Evolutionary conservation across 2,113 vertebrate species (phyloP).

Genomic region (Trogon surrucura): DNA sequence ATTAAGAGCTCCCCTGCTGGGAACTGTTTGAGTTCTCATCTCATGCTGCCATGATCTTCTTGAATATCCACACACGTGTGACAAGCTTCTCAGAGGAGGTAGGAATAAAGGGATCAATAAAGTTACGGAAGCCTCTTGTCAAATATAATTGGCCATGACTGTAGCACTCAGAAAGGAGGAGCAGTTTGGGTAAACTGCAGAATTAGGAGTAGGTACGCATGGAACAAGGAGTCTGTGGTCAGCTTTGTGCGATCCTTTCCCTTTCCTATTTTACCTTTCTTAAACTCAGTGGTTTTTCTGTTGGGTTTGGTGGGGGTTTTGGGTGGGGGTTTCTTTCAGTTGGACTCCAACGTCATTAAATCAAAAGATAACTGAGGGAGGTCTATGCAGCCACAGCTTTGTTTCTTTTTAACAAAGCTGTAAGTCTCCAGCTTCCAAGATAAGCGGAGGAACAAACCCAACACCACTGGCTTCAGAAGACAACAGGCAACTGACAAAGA

Average conservation of each 20-base stretch:
- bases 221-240: not conserved
- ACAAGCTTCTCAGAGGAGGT: not conserved
- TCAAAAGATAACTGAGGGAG: not conserved
- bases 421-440: not conserved
- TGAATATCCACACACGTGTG: not conserved
- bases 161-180: not conserved
- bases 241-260: not conserved
- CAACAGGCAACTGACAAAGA: not conserved
- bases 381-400: not conserved
- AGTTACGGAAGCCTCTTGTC: not conserved
- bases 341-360: not conserved
- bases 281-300: not conserved
- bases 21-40: not conserved
- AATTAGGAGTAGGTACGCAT: accelerated
- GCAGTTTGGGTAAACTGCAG: not conserved
- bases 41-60: not conserved
- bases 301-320: not conserved
- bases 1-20: not conserved
- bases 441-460: not conserved
- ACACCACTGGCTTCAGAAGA: not conserved
- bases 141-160: not conserved
- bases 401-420: not conserved
- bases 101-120: not conserved
- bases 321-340: not conserved
- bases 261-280: not conserved